Conservation (phyloP, 2,888 invertebrate genomes). For the Melanostoma scalare region DNA sequence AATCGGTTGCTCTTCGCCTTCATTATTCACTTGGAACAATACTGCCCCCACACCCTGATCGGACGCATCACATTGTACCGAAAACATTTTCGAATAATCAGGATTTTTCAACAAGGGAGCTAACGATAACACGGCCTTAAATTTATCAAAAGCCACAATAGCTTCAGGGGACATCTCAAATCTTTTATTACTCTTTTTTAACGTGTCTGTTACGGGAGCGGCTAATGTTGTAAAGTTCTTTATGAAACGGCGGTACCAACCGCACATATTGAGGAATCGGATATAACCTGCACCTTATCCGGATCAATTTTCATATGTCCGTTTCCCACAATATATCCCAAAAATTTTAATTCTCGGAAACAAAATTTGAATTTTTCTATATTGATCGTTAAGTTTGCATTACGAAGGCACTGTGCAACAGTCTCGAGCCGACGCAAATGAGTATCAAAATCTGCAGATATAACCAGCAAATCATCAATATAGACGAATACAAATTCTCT, state of each 20-base stretch:
- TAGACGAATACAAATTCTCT: slow-evolving; percentile 55
- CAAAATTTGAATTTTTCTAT: slow-evolving; percentile 47
- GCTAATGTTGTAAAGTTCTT: slow-evolving; percentile 41
- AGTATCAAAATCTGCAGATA: slow-evolving; percentile 43
- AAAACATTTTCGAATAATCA: slow-evolving; percentile 35
- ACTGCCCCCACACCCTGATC: too few species aligned
- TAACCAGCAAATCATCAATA: slow-evolving; percentile 49
- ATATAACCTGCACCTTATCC: slow-evolving; percentile 24
- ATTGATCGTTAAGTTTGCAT: slow-evolving; percentile 55
- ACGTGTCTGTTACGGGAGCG: slow-evolving; percentile 27
- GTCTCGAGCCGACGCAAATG: slow-evolving; percentile 38
- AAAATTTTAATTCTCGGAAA: slow-evolving; percentile 26
- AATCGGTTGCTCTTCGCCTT: slow-evolving; percentile 45
- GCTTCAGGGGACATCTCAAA: slow-evolving; percentile 48
- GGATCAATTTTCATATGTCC: slow-evolving; percentile 41
- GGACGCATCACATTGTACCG: not conserved
- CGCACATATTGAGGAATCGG: slow-evolving; percentile 33
- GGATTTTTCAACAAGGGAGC: slow-evolving; percentile 41
- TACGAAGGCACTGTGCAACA: slow-evolving; percentile 32
- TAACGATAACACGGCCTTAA: slow-evolving; percentile 32
- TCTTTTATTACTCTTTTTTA: slow-evolving; percentile 66
- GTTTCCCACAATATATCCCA: slow-evolving; percentile 46
- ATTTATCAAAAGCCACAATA: slow-evolving; percentile 13
- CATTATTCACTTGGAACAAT: not conserved
- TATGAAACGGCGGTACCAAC: slow-evolving; percentile 63